Evolutionary conservation across 2,888 invertebrate species (phyloP), one percentile per base, ranked within the genome.

Genomic region (Monochamus alternatus): DNA sequence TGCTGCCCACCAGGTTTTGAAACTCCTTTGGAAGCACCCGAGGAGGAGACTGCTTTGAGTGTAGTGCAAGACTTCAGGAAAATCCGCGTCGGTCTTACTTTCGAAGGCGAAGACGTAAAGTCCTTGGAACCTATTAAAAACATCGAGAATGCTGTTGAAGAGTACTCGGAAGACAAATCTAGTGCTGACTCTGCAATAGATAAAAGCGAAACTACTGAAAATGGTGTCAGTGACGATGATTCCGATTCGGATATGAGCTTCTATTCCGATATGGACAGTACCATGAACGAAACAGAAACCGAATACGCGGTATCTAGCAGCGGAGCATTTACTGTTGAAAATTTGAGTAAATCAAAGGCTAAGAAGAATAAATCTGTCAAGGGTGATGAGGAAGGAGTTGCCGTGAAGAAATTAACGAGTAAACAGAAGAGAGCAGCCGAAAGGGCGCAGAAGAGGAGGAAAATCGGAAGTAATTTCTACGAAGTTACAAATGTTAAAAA

Each of bases 401-500:
- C 85, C 85, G 55, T 65, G 44, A 91, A 91, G 82, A 93, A 92
- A 82, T 84, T 95, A 68, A 96, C 95, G 1, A 95, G 95, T 62
- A 96, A 95, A 88, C 92, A 96, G 85, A 92, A 93, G 81, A 91
- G 97, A 81, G 94, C 95, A 0, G 81, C 93, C 3, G 95, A 96
- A 78, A 91, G 96, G 81, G 92, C 93, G 10, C 92, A 92, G 80
- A 95, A 94, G 82, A 91, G 95, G 10, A 95, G 94, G 87, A 96
- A 95, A 86, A 93, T 95, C 76, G 97, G 97, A 82, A 96, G 95
- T 87, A 95, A 97, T 89, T 97, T 97, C 87, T 97, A 97, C 88
- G 96, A 96, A 91, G 93, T 94, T 44, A 91, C 95, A 9, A 97
- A 97, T 90, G 97, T 97, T 70, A 97, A 97, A 88, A 97, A 97